A percentile compares a stretch with the other conserved stretches of the same genome.
phyloP scores from a whole-genome alignment of 92 coral and sea anemone species.

The Phenganax subtilis region DNA sequence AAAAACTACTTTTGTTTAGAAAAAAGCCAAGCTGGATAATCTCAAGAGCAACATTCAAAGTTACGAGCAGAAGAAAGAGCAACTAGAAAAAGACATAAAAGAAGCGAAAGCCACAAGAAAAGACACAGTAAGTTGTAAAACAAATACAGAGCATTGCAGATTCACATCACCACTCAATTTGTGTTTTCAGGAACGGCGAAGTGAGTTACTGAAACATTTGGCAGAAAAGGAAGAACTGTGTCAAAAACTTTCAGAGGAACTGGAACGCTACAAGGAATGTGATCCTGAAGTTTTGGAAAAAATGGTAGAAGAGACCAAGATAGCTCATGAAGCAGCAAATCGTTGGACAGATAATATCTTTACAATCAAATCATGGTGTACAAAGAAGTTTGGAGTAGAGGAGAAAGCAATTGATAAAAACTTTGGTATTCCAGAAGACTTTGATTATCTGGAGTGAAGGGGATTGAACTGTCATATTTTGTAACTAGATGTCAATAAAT shows the following conservation, averaged over 20 bases:
- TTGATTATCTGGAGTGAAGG: conserved; percentile 76
- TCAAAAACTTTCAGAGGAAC: conserved; percentile 58
- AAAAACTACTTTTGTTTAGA: conserved; percentile 41
- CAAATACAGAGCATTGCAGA: no score
- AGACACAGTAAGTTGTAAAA: conserved; percentile 57
- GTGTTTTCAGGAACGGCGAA: conserved; percentile 59
- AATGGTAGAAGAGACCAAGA: conserved; percentile 63
- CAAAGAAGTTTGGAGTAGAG: conserved; percentile 78
- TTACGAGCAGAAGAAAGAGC: conserved; percentile 61
- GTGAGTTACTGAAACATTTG: conserved; percentile 59
- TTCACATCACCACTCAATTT: background rate
- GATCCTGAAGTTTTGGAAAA: conserved; percentile 88
- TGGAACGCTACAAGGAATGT: conserved; percentile 71
- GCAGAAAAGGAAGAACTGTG: conserved; percentile 63
- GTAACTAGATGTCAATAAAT: no score
- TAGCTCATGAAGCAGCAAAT: conserved; percentile 79
- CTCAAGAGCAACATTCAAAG: conserved; percentile 59
- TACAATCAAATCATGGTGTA: conserved; percentile 90
- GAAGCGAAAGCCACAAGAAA: conserved; percentile 67
- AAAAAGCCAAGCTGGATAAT: conserved; percentile 70
- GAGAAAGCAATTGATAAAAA: conserved; percentile 83
- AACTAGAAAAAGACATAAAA: conserved; percentile 57
- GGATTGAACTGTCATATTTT: background rate
- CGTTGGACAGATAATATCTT: conserved; percentile 98
- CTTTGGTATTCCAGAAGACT: conserved; percentile 96